Conservation (phyloP, 2,888 invertebrate species). For the Drosophila conformis region DNA sequence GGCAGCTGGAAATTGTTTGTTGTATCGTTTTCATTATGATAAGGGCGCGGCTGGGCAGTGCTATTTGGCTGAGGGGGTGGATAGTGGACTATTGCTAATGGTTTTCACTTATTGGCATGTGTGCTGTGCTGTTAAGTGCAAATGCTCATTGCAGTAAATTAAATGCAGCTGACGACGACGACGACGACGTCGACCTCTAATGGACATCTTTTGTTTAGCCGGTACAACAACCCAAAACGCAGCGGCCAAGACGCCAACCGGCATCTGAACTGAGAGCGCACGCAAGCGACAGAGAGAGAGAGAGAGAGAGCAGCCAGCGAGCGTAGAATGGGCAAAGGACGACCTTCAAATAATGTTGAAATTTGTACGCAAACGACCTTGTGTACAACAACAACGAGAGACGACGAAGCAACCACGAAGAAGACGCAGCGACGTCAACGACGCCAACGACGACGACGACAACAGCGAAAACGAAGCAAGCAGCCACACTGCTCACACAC, state of each 20-base stretch:
- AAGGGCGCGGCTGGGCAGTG: constrained; percentile 47
- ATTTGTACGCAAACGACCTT: constrained; percentile 86
- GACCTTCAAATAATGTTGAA: constrained; percentile 85
- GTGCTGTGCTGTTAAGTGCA: constrained; percentile 3
- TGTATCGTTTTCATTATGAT: constrained; percentile 17
- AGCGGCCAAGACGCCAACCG: constrained; percentile 52
- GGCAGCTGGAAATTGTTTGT: constrained; percentile 33
- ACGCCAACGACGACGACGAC: constrained; percentile 44
- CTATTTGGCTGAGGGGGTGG: not conserved
- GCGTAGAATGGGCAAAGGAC: constrained; percentile 82
- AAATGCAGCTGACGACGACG: constrained; percentile 13
- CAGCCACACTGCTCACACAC: constrained; percentile 50
- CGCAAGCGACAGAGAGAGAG: constrained; percentile 36
- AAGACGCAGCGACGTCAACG: constrained; percentile 54
- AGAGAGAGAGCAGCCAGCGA: constrained; percentile 40
- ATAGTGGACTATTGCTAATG: constrained; percentile 6
- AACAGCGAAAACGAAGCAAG: constrained; percentile 54
- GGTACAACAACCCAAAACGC: constrained; percentile 51
- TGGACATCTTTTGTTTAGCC: constrained; percentile 43
- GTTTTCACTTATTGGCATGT: constrained; percentile 35
- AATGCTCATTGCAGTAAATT: constrained; percentile 31
- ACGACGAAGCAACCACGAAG: constrained; percentile 59
- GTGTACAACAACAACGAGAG: constrained; percentile 80
- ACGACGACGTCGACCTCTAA: constrained; percentile 8
- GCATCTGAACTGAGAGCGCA: constrained; percentile 48